Evolutionary conservation across 2,113 vertebrate species (phyloP).

Genomic region (Aplodontia rufa): DNA sequence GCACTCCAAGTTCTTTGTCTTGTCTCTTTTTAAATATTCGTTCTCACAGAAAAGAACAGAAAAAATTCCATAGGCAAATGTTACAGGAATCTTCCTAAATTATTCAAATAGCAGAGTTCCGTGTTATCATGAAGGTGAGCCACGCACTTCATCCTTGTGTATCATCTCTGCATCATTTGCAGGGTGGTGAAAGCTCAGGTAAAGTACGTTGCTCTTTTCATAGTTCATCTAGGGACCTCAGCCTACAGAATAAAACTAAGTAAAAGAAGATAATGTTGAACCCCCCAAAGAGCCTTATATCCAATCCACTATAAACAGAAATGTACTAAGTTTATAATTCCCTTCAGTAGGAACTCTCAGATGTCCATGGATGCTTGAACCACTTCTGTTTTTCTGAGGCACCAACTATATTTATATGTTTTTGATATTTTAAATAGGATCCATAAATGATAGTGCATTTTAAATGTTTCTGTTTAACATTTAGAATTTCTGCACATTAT

Average conservation of each 20-base stretch:
- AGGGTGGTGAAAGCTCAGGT: not conserved
- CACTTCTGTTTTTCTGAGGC: not conserved
- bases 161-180: not conserved
- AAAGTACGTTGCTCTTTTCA: not conserved
- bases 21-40: not conserved
- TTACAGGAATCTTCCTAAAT: not conserved
- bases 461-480: not conserved
- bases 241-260: not conserved
- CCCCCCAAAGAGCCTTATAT: not conserved
- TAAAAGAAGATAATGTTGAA: not conserved
- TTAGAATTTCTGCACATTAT: conserved; percentile 1
- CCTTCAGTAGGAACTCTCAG: not conserved
- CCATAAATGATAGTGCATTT: not conserved
- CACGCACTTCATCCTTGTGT: not conserved
- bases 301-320: not conserved
- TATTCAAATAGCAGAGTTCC: not conserved
- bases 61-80: not conserved
- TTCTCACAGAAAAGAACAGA: not conserved
- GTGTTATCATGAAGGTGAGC: not conserved
- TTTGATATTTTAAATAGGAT: not conserved
- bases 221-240: not conserved
- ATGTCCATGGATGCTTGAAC: not conserved
- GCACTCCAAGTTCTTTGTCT: not conserved
- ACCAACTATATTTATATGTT: not conserved
- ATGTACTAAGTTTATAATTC: not conserved